Base-by-base conservation (phyloP, 2,113 vertebrate species). In the Oxyruncus cristatus region DNA sequence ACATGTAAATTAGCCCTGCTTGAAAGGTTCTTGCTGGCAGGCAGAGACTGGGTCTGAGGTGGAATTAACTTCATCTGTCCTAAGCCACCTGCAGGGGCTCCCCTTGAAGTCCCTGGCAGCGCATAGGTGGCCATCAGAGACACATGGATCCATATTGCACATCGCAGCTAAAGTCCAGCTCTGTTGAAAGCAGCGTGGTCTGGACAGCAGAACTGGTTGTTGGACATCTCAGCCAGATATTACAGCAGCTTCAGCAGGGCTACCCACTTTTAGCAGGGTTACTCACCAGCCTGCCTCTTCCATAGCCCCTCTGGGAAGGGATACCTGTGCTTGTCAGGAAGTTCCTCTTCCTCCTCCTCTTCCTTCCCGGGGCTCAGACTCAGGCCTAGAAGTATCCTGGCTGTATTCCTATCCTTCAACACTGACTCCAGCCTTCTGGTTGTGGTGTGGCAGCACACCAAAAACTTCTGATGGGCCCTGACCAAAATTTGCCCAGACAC, bases 1-100 rank as follows among this genome's bases (percentile, higher is more conserved):
- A 47, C 0, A 0, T 28, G 59, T 20, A 65, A 33, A 52, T 49
- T 63, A 76, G 42, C 30, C 30, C 33, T 49, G 19, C 41, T 72
- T 82, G 75, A 59, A 47, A 33, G 12, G 30, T 46, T 8, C 19
- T 82, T 55, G 42, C 10, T 42, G 30, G 44, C 12, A 74, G 44
- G 52, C 13, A 88, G 72, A 42, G 21, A 55, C n/a, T 41, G 28
- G 6, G 24, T 50, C n/a, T 74, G 58, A 82, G 33, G 17, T 8
- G 47, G 26, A 85, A 71, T 41, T 67, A 56, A 35, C 27, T 74
- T 59, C 8, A 59, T 41, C 55, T 67, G 23, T 21, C 22, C 30
- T 59, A 56, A 75, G 62, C 9, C 44, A 19, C 15, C 15, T 35
- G 30, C 33, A 23, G 11, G n/a, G 62, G 33, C 52, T 75, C 11